These are phyloP conservation scores for Montipora capitata DNA, from an alignment of 92 coral and sea anemone species.

Conservation along the genomic window DNA sequence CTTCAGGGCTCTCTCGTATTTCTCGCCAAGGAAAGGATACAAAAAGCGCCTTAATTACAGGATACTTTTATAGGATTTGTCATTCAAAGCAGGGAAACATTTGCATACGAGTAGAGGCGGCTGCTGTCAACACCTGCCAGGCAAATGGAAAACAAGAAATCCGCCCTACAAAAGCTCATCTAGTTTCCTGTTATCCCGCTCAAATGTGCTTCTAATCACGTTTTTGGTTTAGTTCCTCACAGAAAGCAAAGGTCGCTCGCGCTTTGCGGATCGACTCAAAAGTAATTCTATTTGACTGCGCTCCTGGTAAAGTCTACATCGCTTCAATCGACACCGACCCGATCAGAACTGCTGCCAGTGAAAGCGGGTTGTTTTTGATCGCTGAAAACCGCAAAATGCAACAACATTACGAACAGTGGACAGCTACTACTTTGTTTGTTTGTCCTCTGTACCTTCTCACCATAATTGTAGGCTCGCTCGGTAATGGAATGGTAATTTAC, in stretches of 20 bases:
- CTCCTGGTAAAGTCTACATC: neutral
- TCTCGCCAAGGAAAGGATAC: neutral
- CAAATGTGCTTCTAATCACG: conserved; percentile 34
- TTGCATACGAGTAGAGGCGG: conserved; percentile 10
- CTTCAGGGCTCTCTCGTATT: neutral
- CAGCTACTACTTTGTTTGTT: conserved; percentile 85
- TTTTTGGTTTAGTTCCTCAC: neutral
- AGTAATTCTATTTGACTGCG: too few relatives aligned
- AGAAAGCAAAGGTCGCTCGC: conserved; percentile 1
- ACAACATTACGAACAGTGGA: conserved; percentile 78
- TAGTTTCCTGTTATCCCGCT: neutral
- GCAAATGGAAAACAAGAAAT: conserved; percentile 2
- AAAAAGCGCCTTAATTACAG: neutral
- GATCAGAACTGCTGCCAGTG: too few relatives aligned
- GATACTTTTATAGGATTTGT: neutral
- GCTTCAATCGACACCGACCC: neutral
- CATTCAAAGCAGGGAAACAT: neutral
- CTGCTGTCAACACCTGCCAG: conserved; percentile 4
- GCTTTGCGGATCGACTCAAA: neutral
- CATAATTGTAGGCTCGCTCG: conserved; percentile 86
- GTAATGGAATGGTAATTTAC: conserved; percentile 81
- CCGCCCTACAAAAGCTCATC: neutral
- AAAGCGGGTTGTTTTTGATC: neutral
- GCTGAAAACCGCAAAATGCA: neutral
- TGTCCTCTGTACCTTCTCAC: conserved; percentile 81